Evolutionary conservation across 2,888 invertebrate species (phyloP), one percentile per base, ranked within the genome.

Genomic region (Leistus spinibarbis): DNA sequence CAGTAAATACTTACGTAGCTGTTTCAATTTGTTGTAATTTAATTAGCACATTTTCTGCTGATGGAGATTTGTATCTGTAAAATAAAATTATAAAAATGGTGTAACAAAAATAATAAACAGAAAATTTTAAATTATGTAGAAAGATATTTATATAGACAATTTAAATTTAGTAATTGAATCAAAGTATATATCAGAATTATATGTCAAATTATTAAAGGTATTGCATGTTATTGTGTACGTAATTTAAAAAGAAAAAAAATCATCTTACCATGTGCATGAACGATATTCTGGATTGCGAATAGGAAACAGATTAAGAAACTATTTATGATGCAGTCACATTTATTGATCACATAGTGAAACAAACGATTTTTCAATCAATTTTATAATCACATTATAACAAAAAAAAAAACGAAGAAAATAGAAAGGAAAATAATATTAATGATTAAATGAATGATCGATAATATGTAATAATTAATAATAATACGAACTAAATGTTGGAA

Each of bases 261-360:
- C n/a, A n/a, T n/a, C n/a, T n/a, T n/a, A n/a, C n/a, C n/a, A n/a
- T n/a, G n/a, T n/a, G n/a, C n/a, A n/a, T n/a, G n/a, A n/a, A n/a
- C n/a, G n/a, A n/a, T n/a, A n/a, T n/a, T n/a, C n/a, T n/a, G n/a
- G n/a, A n/a, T n/a, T n/a, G n/a, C n/a, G n/a, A n/a, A n/a, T n/a
- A n/a, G n/a, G n/a, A n/a, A n/a, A n/a, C n/a, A n/a, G n/a, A n/a
- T n/a, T n/a, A n/a, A n/a, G n/a, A n/a, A n/a, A n/a, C n/a, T n/a
- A n/a, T 27, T 27, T 40, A 53, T 60, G 40, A 73, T 73, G 73
- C 73, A 73, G 73, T 73, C 67, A 73, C 73, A 73, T 73, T 73
- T 73, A 73, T 73, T 73, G 53, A 73, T 71, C 71, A 71, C 54
- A 19, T 64, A 71, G 64, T 60, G 60, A 60, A 60, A 60, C 60